Base-by-base conservation (phyloP, 2,113 vertebrate genomes). In the Laterallus jamaicensis region DNA sequence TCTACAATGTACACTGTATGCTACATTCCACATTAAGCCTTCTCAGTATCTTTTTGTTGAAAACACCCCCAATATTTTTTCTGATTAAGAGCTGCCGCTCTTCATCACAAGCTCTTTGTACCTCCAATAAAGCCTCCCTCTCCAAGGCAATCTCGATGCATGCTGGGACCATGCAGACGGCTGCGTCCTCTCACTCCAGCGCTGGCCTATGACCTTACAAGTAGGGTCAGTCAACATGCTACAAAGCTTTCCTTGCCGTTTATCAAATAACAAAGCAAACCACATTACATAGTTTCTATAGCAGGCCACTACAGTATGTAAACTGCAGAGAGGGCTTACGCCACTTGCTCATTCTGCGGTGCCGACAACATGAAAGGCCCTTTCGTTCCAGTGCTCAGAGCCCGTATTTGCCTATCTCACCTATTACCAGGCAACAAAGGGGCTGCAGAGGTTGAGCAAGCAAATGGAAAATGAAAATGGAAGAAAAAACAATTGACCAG, bases 51-150 rank as follows among this genome's bases (percentile, higher is more conserved):
- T 67, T 93, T 92, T 68, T 12, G 7, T 56, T 66, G 54, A 68
- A 83, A 44, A 15, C 5, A 29, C 12, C 11, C 37, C 13, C 25
- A 26, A 9, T 90, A 29, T 69, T 88, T 92, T 81, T 56, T 56
- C 60, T 67, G 49, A 88, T 92, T 88, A 91, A 71, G 91, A 88
- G 66, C 77, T 79, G 74, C 73, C 93, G 66, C 82, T 86, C 88
- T 92, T 86, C 74, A 44, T 28, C 11, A 6, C 63, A 18, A 96
- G 81, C 39, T 86, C 97, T 97, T 97, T 97, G 96, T 94, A 73
- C 16, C 71, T 67, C 86, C 88, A 55, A 95, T 90, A 93, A 98
- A 98, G 98, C 98, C 98, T 95, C 96, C 92, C 94, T 97, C 97
- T 98, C 96, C 91, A 86, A 87, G 95, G 91, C 91, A 58, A 82